phyloP scores from a whole-genome alignment of 1,140 invertebrate species.

The Drosophila baimaii region DNA sequence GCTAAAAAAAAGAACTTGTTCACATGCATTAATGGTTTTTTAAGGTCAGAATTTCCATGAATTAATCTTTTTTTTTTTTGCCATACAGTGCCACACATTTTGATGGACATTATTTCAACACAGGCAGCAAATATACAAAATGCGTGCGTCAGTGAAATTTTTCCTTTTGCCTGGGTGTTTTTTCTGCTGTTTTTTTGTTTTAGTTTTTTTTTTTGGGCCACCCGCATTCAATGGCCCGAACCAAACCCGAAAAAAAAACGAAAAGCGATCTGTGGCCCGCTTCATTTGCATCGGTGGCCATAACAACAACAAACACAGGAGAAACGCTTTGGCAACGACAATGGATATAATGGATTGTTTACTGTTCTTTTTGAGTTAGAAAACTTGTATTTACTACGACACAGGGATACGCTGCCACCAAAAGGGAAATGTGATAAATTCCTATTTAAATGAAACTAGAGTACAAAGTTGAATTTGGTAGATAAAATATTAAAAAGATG shows the following conservation, averaged over 20 bases:
- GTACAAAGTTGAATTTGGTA: background rate
- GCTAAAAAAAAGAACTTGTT: too few species aligned
- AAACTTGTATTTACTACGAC: constrained; percentile 1
- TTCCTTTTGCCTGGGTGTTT: constrained; percentile 32
- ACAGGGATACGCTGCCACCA: background rate
- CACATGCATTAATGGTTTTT: background rate
- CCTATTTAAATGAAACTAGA: background rate
- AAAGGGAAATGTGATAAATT: background rate
- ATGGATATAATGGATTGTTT: constrained; percentile 39
- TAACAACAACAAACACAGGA: constrained; percentile 31
- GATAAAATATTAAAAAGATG: too few species aligned
- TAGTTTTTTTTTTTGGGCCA: constrained; percentile 47
- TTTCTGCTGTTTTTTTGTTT: constrained; percentile 20
- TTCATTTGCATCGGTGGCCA: constrained; percentile 40
- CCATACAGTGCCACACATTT: constrained; percentile 46
- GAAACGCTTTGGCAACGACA: constrained; percentile 42
- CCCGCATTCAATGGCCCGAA: constrained; percentile 50
- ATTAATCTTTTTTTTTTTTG: background rate
- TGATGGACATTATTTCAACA: constrained; percentile 25
- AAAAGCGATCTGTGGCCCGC: constrained; percentile 18
- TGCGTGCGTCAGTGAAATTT: constrained; percentile 76
- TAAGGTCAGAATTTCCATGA: background rate
- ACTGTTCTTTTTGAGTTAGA: constrained; percentile 32
- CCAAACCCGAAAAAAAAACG: constrained; percentile 32
- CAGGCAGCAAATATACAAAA: constrained; percentile 33